phyloP scores from a whole-genome alignment of 2,113 vertebrate genomes.

The Gila orcuttii region DNA sequence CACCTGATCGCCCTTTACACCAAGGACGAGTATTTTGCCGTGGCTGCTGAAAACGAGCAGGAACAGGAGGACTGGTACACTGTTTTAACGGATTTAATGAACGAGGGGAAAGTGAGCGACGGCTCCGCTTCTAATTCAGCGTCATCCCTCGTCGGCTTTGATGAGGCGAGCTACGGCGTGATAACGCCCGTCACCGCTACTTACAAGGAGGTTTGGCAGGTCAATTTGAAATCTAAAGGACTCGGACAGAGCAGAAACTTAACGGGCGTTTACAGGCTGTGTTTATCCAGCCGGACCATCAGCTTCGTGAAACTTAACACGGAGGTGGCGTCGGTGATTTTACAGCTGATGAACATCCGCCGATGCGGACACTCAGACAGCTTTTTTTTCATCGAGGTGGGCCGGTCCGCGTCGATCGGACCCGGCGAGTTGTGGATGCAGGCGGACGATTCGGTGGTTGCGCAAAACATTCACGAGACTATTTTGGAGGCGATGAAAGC shows the following conservation, averaged over 20 bases:
- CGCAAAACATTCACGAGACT: constrained; percentile 98
- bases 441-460: constrained; percentile 95
- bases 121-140: constrained; percentile 77
- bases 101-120: constrained; percentile 81
- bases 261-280: constrained; percentile 92
- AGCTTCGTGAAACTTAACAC: constrained; percentile 93
- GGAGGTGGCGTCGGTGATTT: constrained; percentile 86
- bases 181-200: constrained; percentile 80
- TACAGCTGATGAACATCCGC: constrained; percentile 97
- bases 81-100: constrained; percentile 86
- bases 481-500: constrained; percentile 97
- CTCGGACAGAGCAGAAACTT: constrained; percentile 90
- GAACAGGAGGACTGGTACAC: constrained; percentile 95
- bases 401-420: constrained; percentile 92
- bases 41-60: constrained; percentile 92
- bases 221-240: constrained; percentile 91
- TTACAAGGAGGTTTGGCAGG: constrained; percentile 97
- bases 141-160: constrained; percentile 80
- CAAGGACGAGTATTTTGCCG: constrained; percentile 95
- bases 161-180: constrained; percentile 86
- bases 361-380: constrained; percentile 98
- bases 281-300: constrained; percentile 90
- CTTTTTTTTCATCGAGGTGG: constrained; percentile 98
- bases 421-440: constrained; percentile 99
- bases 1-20: constrained; percentile 97